Evolutionary conservation across 2,797 vertebrate species (phyloP).

Genomic region (Macropus fuliginosus): DNA sequence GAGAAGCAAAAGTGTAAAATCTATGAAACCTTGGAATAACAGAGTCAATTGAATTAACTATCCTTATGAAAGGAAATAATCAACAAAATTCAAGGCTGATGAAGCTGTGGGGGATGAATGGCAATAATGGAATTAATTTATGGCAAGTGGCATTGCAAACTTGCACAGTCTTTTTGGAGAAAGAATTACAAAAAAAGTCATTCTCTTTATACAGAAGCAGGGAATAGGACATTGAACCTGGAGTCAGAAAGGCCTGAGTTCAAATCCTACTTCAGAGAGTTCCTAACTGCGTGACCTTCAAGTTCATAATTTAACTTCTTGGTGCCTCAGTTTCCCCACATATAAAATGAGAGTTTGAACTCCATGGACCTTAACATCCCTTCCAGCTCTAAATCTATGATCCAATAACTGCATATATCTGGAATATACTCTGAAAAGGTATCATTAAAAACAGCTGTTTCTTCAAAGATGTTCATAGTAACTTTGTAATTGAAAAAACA

Average conservation of each 20-base stretch:
- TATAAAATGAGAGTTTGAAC: not conserved
- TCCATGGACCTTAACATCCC: not conserved
- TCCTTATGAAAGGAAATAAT: constrained; percentile 54
- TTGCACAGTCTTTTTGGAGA: not conserved
- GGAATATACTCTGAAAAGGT: not conserved
- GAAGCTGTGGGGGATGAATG: constrained; percentile 46
- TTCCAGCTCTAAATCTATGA: not conserved
- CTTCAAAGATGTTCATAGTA: not conserved
- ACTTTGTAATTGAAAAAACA: not conserved
- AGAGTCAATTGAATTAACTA: constrained; percentile 70
- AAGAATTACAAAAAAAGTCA: not conserved
- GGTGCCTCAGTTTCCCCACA: not conserved
- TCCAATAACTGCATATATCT: not conserved
- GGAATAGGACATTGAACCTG: not conserved
- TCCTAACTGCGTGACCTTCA: not conserved
- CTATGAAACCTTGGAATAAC: constrained; percentile 55
- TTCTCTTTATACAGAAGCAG: not conserved
- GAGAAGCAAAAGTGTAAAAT: constrained; percentile 9
- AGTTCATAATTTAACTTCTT: not conserved
- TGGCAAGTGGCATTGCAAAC: not conserved
- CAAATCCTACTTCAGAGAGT: not conserved
- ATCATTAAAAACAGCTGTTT: not conserved
- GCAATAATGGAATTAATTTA: not conserved
- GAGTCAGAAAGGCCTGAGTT: not conserved
- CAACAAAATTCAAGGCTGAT: constrained; percentile 61